Percentiles rank a stretch among this genome's conserved stretches.
These are phyloP conservation scores for Parnassius smintheus DNA, from an alignment of 2,888 invertebrate species.

Conservation along the genomic window DNA sequence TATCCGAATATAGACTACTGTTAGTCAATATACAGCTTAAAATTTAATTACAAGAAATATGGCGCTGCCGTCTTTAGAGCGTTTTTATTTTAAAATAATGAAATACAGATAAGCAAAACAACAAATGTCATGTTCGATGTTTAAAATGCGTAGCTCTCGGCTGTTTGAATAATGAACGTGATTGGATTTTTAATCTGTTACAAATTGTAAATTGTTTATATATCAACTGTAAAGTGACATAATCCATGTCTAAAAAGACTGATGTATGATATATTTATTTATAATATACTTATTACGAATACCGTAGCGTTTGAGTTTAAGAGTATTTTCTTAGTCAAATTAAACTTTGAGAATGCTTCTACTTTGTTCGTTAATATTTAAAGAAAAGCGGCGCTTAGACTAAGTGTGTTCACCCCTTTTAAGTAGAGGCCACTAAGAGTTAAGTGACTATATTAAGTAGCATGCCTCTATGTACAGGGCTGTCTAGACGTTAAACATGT, in stretches of 20 bases:
- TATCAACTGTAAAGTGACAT: too few species aligned
- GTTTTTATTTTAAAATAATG: not conserved
- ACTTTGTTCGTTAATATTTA: conserved; percentile 57
- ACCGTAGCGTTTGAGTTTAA: too few species aligned
- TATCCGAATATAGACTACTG: conserved; percentile 9
- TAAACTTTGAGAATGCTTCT: conserved; percentile 49
- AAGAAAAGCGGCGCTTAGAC: conserved; percentile 57
- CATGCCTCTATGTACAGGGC: conserved; percentile 21
- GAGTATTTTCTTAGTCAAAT: conserved; percentile 31
- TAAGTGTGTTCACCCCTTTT: conserved; percentile 78
- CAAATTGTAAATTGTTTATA: not conserved
- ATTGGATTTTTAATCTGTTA: not conserved
- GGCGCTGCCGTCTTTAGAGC: not conserved
- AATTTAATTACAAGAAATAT: not conserved
- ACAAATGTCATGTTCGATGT: not conserved
- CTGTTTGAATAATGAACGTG: not conserved
- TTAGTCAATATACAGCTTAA: not conserved
- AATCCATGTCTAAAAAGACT: too few species aligned
- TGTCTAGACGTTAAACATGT: too few species aligned
- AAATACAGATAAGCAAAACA: not conserved
- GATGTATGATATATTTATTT: too few species aligned
- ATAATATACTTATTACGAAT: too few species aligned
- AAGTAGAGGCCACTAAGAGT: conserved; percentile 69
- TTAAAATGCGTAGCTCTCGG: not conserved
- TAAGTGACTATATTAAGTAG: conserved; percentile 57